Base-by-base conservation (phyloP, 2,888 invertebrate genomes). In the Microctonus brassicae region DNA sequence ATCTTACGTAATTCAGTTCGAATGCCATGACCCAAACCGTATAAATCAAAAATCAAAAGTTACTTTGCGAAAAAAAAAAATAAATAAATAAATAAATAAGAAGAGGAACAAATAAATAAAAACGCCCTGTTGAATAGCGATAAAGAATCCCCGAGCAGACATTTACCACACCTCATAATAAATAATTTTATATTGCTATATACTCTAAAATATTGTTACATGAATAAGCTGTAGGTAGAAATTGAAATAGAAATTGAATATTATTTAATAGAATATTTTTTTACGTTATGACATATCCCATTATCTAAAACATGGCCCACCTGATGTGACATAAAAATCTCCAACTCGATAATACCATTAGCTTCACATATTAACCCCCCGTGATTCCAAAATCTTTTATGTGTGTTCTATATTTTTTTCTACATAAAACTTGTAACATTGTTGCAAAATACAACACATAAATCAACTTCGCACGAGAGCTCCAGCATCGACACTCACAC, bases 31-130 rank as follows among this genome's bases (percentile, higher is more conserved):
- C 34, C 47, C 22, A 13, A 63, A 47, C n/a, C 2, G 11, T 47
- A 47, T 63, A 47, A 63, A 63, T 63, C 63, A 63, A 39, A 47
- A 47, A 29, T 29, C 42, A 42, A 63, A 63, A 42, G 47, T 63
- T 42, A 47, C 17, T 47, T n/a, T 11, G 20, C 5, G 24, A 39
- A n/a, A 13, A 39, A n/a, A 39, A 39, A n/a, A n/a, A 39, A 39
- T n/a, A n/a, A n/a, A 42, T 1, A 13, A 13, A 11, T 1, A 2
- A 10, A 2, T 42, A 3, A 3, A 11, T 3, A 10, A 42, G 2
- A 42, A 3, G n/a, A 47, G 17, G 47, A 5, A 20, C 1, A 20
- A 47, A 17, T n/a, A 36, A 29, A 29, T 29, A 29, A n/a, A n/a
- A n/a, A n/a, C n/a, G n/a, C n/a, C n/a, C n/a, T n/a, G n/a, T n/a